Evolutionary conservation across 2,113 vertebrate genomes (phyloP), one percentile per base, ranked within the genome.

Genomic region (Cryptoleucopteryx plumbea): DNA sequence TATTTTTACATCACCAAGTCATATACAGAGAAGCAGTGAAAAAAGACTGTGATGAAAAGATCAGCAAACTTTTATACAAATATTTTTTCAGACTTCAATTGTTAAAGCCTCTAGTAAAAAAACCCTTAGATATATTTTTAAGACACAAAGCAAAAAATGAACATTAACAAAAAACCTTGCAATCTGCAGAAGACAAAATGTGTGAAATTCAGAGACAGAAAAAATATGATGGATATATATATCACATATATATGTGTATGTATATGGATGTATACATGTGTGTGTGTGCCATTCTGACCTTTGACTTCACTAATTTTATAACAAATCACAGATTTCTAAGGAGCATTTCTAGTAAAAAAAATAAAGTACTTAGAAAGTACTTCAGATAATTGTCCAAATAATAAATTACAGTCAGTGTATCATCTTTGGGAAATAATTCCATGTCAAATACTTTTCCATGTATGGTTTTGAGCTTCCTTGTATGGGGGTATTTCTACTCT

Each of bases 1-100:
- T 93, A 96, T 94, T 94, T 95, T 79, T 92, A 92, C 23, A 75
- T 43, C 42, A 72, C 43, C 47, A 94, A 58, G 65, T 85, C 32
- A 55, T 75, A 71, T 34, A 85, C 31, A 94, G 27, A 56, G 34
- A 91, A 71, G 55, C 53, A 88, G 10, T 68, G 53, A 81, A 86
- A 82, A 80, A 90, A 71, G 6, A 68, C 7, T 42, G 26, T 38
- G 50, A 59, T 74, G 8, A 83, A 83, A 88, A 75, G 29, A 73
- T 38, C 31, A 96, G 38, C 20, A 94, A 85, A 95, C 40, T 85
- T 87, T n/a, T 70, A 61, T 18, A 94, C 11, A 42, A 77, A 50
- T 67, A 84, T 55, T 79, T 43, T 8, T 94, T 61, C 65, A 65
- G 29, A 48, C 0, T 34, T 73, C 34, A 56, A 20, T 68, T 74